Evolutionary conservation across 2,888 invertebrate genomes (phyloP).

Genomic region (Sicus ferrugineus): DNA sequence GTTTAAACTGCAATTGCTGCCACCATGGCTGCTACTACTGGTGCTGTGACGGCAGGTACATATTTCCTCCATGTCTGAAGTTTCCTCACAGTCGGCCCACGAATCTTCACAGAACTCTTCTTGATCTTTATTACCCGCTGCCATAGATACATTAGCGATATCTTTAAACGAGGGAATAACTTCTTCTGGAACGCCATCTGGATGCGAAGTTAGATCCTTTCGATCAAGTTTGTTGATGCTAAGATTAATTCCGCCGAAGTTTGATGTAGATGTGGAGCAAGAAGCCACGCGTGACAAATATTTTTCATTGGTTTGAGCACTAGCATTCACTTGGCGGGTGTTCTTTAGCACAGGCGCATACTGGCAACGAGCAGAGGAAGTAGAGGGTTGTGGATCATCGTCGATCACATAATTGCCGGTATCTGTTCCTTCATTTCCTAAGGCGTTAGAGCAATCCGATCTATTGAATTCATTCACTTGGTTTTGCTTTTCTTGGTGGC

Average conservation of each 20-base stretch:
- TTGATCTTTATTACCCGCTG: conserved; percentile 16
- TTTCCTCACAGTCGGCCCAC: conserved; percentile 64
- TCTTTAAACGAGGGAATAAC: conserved; percentile 37
- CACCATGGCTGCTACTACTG: conserved; percentile 50
- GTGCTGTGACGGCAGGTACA: conserved; percentile 62
- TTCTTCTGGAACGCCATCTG: conserved; percentile 35
- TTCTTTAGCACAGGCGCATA: conserved; percentile 53
- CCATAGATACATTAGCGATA: conserved; percentile 31
- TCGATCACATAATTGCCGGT: conserved; percentile 35
- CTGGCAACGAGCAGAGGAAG: conserved; percentile 59
- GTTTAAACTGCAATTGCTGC: conserved; percentile 55
- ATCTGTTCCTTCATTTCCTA: conserved; percentile 38
- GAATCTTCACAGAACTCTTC: conserved; percentile 49
- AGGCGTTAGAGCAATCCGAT: conserved; percentile 51
- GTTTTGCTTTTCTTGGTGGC: conserved; percentile 36
- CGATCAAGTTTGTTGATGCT: conserved; percentile 30
- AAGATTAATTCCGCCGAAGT: conserved; percentile 20
- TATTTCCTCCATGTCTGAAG: conserved; percentile 61
- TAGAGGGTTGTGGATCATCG: conserved; percentile 57
- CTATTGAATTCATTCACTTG: conserved; percentile 38
- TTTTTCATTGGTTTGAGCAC: conserved; percentile 59
- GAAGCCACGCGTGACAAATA: conserved; percentile 45
- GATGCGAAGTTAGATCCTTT: conserved; percentile 26
- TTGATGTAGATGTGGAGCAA: conserved; percentile 20
- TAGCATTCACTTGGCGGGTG: conserved; percentile 58